Evolutionary conservation across 53 echinoderm and acorn worm genomes (phyloP), one percentile per base, ranked within the genome.

Genomic region (Antedon mediterranea): DNA sequence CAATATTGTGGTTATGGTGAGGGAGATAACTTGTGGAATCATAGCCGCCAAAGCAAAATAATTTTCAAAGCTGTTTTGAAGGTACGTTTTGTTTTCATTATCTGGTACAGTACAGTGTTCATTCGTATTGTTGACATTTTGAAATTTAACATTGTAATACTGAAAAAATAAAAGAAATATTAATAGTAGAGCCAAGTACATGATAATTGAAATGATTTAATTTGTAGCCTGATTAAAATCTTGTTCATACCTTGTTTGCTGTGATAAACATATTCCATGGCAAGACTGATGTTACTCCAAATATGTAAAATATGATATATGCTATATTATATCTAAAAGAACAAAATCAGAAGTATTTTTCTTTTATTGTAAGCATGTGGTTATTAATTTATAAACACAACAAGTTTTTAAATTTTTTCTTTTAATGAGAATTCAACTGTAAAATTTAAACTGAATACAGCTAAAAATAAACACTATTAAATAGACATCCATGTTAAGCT

Each of bases 211-310:
- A 37, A 6, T 37, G 37, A 37, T 37, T 37, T 4, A 37, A 37
- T 37, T 6, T 6, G 37, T n/a, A n/a, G n/a, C n/a, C n/a, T n/a
- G n/a, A n/a, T n/a, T n/a, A n/a, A n/a, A n/a, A n/a, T n/a, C n/a
- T n/a, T n/a, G n/a, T 7, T 41, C 94, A 92, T 88, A 95, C 97
- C 44, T 85, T 85, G 32, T 92, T 83, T 76, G 97, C 92, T 74
- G 89, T 95, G 57, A 95, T 95, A 77, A 95, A 95, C 84, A 95
- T 92, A 78, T 95, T 95, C 97, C 97, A 95, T 32, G 92, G 97
- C 8, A 95, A 84, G 28, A 95, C 88, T 34, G 97, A 89, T 28
- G 87, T 87, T 82, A 95, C 73, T 18, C 92, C 97, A 86, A 89
- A 87, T 57, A 77, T 80, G 29, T 84, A 82, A 82, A 89, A 95